Base-by-base conservation (phyloP, 2,797 vertebrate genomes). In the Nannoperca australis region DNA sequence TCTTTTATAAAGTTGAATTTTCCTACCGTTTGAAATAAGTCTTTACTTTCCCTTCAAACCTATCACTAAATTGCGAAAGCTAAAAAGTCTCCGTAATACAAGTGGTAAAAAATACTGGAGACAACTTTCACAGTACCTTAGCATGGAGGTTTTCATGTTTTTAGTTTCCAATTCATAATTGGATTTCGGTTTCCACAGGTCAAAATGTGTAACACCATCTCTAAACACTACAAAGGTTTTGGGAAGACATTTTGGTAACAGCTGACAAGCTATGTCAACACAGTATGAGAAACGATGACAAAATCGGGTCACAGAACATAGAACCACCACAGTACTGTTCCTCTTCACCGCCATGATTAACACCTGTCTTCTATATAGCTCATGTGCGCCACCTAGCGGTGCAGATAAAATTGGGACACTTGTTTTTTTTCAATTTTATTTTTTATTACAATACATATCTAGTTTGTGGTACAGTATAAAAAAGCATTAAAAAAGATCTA, bases 371-470 rank as follows among this genome's bases (percentile, higher is more conserved):
- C 11, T 4, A 1, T 17, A 2, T 20, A 6, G 78, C 62, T 79
- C 77, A 70, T 61, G 14, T 1, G 36, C 81, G 2, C 88, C 88
- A 76, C 73, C 92, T 88, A 67, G 13, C 1, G 86, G 73, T 64
- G 1, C 0, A 53, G 1, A 54, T 0, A 81, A 63, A 58, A 1
- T 75, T 4, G 84, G 15, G 12, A 50, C 5, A 5, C 7, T 5
- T 55, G 20, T 61, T 18, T 24, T 27, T 47, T 78, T 73, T 54
- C n/a, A 61, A 47, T 79, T 79, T 64, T 2, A 84, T 75, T 90
- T 73, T 90, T 93, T 86, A 93, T 94, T 95, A 92, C 93, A 94
- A 88, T 92, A 89, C 92, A 89, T 76, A 86, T 88, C 93, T 94
- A 93, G 84, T 83, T 91, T 90, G 88, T 91, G 85, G 74, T 92